Evolutionary conservation across 2,113 vertebrate genomes (phyloP).

Genomic region (Eurypyga helias): DNA sequence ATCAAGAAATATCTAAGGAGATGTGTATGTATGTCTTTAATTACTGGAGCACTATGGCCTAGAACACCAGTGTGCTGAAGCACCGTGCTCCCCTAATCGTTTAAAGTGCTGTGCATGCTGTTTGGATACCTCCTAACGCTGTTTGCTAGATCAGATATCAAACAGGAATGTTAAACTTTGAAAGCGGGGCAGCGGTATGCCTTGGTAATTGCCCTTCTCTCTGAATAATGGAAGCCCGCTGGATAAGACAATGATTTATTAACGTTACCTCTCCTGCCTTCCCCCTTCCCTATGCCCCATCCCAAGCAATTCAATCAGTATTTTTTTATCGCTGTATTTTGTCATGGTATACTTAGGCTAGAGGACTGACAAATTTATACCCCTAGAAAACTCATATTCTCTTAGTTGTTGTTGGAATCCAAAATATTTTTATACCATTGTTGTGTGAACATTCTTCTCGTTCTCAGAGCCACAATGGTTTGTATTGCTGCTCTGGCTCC

Average conservation of each 20-base stretch:
- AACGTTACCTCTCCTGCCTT: conserved; percentile 35
- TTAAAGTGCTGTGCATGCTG: conserved; percentile 53
- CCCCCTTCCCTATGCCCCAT: background rate
- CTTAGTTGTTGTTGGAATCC: background rate
- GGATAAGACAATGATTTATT: conserved; percentile 68
- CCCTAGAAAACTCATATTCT: background rate
- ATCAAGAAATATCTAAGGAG: background rate
- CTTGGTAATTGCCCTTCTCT: conserved; percentile 71
- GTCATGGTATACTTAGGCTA: background rate
- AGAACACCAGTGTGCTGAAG: conserved; percentile 9
- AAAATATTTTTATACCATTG: conserved; percentile 21
- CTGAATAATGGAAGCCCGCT: conserved; percentile 66
- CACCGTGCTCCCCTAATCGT: conserved; percentile 42
- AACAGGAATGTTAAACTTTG: conserved; percentile 69
- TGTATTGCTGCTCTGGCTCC: background rate
- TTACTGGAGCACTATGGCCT: background rate
- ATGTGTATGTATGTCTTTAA: background rate
- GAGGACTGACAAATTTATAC: background rate
- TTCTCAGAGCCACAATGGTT: background rate
- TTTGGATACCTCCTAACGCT: conserved; percentile 65
- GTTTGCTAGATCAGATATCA: conserved; percentile 72
- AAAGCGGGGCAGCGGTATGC: conserved; percentile 56
- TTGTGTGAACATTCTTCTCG: background rate
- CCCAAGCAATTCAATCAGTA: background rate
- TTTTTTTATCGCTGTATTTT: background rate